These are phyloP conservation scores for Cylindroiulus punctatus DNA, from an alignment of 2,888 invertebrate genomes.

Conservation along the genomic window DNA sequence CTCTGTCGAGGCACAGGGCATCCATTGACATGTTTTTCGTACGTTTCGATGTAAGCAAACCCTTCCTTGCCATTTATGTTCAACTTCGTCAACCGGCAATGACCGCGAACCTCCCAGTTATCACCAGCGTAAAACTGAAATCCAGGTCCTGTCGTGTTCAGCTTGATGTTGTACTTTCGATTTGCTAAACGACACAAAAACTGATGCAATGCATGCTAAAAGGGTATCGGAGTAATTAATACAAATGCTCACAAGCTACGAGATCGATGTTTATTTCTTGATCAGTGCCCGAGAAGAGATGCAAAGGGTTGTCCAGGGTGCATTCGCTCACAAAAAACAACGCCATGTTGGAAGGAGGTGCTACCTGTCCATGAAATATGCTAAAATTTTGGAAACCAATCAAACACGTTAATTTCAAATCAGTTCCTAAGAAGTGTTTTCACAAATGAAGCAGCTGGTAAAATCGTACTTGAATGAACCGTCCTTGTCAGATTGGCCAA, in stretches of 20 bases:
- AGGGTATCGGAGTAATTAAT: background rate
- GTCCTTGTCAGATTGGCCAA: background rate
- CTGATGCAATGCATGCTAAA: background rate
- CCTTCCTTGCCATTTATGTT: slow-evolving; percentile 40
- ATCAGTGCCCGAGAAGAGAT: background rate
- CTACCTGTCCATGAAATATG: background rate
- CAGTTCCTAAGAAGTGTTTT: background rate
- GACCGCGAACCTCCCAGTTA: background rate
- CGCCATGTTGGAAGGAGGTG: background rate
- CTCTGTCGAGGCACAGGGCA: background rate
- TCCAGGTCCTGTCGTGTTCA: background rate
- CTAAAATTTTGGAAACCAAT: background rate
- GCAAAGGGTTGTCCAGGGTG: background rate
- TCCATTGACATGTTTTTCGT: background rate
- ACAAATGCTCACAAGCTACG: background rate
- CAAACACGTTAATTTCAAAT: background rate
- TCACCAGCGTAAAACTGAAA: slow-evolving; percentile 39
- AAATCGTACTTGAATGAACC: background rate
- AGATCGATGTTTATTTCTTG: slow-evolving; percentile 8
- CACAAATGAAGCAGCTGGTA: background rate
- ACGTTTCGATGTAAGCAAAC: background rate
- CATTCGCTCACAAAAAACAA: background rate
- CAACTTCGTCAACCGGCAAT: background rate
- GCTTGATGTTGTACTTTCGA: slow-evolving; percentile 22
- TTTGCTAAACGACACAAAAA: background rate